Conservation (phyloP, 1,140 invertebrate genomes). For the Drosophila truncata region DNA sequence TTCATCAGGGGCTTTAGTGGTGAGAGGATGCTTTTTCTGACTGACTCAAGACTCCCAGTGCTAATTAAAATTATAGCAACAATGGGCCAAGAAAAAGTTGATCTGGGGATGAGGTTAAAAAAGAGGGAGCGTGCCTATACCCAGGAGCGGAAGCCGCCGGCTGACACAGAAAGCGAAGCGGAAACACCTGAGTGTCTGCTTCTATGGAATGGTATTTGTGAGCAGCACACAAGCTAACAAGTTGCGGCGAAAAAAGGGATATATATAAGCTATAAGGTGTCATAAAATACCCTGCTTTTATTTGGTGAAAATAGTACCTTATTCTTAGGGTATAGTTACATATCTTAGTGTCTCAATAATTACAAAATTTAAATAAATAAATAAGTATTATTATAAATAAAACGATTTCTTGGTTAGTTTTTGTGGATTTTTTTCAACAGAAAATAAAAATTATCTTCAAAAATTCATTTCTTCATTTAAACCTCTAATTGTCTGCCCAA, state of each 20-base stretch:
- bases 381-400: no score
- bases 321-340: neutral
- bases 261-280: neutral
- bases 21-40: conserved; percentile 21
- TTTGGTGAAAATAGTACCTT: neutral
- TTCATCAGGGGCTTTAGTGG: conserved; percentile 26
- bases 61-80: conserved; percentile 81
- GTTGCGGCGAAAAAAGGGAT: conserved; percentile 40
- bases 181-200: conserved; percentile 42
- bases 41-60: conserved; percentile 37
- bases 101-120: neutral
- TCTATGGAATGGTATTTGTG: conserved; percentile 17
- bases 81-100: conserved; percentile 15
- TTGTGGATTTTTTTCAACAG: no score
- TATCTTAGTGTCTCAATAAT: no score
- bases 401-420: no score
- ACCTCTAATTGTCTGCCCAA: neutral
- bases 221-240: conserved; percentile 61
- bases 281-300: conserved; percentile 1
- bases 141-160: conserved; percentile 15
- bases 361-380: no score
- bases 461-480: no score
- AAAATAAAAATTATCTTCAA: no score
- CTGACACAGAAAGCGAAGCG: conserved; percentile 67
- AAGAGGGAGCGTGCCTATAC: neutral